Percentiles rank a stretch among this genome's conserved stretches.
Evolutionary conservation across 2,797 vertebrate genomes (phyloP).

Genomic region (Myotis findleyi): DNA sequence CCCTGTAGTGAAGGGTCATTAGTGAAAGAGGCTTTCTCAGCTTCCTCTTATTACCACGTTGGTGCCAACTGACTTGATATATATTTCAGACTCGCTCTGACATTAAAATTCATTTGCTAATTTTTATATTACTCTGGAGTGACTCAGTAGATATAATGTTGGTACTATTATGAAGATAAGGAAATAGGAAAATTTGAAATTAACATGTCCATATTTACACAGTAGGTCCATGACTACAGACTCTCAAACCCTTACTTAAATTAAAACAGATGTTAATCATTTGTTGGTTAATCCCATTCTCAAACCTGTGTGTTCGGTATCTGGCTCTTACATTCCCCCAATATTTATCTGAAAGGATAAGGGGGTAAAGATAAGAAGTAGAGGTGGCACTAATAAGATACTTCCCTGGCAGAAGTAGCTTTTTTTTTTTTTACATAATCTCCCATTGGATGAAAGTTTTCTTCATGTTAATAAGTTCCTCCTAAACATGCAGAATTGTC

Average conservation of each 20-base stretch:
- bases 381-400: background rate
- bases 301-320: background rate
- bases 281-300: background rate
- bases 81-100: background rate
- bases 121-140: background rate
- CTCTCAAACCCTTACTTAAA: background rate
- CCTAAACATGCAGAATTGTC: background rate
- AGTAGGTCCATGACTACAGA: background rate
- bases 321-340: background rate
- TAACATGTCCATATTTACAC: background rate
- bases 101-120: background rate
- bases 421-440: background rate
- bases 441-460: background rate
- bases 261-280: background rate
- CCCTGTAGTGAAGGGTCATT: background rate
- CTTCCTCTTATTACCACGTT: background rate
- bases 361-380: background rate
- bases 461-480: constrained; percentile 10
- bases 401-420: background rate
- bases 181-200: constrained; percentile 37
- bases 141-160: background rate
- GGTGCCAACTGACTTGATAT: background rate
- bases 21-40: background rate
- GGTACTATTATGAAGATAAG: background rate
- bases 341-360: background rate